phyloP scores from a whole-genome alignment of 2,888 invertebrate species.

The Aspidapion aeneum region DNA sequence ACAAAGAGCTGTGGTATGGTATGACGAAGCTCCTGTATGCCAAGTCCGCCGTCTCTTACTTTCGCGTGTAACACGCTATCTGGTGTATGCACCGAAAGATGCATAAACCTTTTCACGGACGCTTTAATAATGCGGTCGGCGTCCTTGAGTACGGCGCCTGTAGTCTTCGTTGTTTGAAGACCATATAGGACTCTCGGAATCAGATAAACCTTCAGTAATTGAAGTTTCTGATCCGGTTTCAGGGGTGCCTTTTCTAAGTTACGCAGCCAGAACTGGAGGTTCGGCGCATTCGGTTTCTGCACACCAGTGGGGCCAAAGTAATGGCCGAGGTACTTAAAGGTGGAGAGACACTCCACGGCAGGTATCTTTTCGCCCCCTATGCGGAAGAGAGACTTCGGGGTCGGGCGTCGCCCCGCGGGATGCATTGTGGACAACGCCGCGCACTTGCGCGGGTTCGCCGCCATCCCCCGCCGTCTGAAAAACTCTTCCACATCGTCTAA shows the following conservation, averaged over 20 bases:
- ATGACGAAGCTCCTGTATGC: slow-evolving; percentile 25
- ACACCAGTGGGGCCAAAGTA: slow-evolving; percentile 19
- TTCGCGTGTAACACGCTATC: slow-evolving; percentile 34
- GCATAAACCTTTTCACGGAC: slow-evolving; percentile 42
- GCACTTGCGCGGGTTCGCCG: slow-evolving; percentile 25
- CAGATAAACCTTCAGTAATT: slow-evolving; percentile 36
- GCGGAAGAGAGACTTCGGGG: background rate
- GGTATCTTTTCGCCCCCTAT: slow-evolving; percentile 11
- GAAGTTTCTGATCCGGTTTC: slow-evolving; percentile 44
- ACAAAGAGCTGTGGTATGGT: slow-evolving; percentile 21
- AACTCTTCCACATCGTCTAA: slow-evolving; percentile 13
- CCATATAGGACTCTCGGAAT: slow-evolving; percentile 40
- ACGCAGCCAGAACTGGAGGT: slow-evolving; percentile 13
- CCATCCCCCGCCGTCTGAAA: slow-evolving; percentile 21
- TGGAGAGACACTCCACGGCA: background rate
- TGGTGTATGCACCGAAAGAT: slow-evolving; percentile 48
- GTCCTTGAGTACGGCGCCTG: slow-evolving; percentile 14
- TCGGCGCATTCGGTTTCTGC: slow-evolving; percentile 15
- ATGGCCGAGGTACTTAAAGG: slow-evolving; percentile 27
- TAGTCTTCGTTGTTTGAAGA: slow-evolving; percentile 35
- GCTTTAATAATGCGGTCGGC: slow-evolving; percentile 16
- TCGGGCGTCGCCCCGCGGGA: background rate
- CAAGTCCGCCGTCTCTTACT: slow-evolving; percentile 32
- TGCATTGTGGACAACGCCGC: slow-evolving; percentile 8
- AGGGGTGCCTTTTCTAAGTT: slow-evolving; percentile 37